phyloP scores from a whole-genome alignment of 2,888 invertebrate genomes.

The Gonocerus acuteangulatus region DNA sequence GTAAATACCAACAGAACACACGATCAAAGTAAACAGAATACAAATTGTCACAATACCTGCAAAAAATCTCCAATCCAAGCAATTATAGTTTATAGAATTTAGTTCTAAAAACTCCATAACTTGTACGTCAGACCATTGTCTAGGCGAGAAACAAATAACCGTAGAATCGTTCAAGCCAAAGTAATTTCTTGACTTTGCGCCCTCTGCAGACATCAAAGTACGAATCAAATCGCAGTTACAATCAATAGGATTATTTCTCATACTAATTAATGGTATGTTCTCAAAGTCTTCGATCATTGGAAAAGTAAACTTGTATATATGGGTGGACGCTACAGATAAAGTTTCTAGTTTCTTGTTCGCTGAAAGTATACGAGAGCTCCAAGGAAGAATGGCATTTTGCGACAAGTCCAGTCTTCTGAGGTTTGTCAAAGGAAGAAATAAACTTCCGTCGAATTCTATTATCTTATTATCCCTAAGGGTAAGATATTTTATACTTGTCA shows the following conservation, averaged over 20 bases:
- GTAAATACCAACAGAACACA: conserved; percentile 2
- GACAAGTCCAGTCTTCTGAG: conserved; percentile 49
- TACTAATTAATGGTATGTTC: conserved; percentile 46
- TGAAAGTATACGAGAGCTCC: conserved; percentile 50
- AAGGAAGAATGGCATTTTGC: conserved; percentile 49
- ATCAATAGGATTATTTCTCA: conserved; percentile 50
- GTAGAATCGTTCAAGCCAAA: conserved; percentile 5
- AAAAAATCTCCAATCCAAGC: conserved; percentile 4
- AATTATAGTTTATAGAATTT: neutral
- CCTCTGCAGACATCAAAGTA: neutral
- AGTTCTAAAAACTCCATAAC: neutral
- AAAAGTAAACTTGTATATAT: conserved; percentile 49
- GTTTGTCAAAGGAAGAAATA: conserved; percentile 48
- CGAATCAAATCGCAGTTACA: conserved; percentile 46
- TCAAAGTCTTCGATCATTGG: conserved; percentile 53
- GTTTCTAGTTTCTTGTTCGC: conserved; percentile 45
- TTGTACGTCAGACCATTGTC: neutral
- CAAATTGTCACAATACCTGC: neutral
- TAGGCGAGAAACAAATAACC: conserved; percentile 1
- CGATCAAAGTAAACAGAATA: neutral
- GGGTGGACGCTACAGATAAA: conserved; percentile 49
- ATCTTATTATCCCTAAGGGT: conserved; percentile 49
- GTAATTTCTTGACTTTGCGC: neutral
- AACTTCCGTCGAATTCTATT: conserved; percentile 49
- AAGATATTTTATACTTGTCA: conserved; percentile 49